phyloP scores from a whole-genome alignment of 2,888 invertebrate genomes.

The Asteroscopus sphinx region DNA sequence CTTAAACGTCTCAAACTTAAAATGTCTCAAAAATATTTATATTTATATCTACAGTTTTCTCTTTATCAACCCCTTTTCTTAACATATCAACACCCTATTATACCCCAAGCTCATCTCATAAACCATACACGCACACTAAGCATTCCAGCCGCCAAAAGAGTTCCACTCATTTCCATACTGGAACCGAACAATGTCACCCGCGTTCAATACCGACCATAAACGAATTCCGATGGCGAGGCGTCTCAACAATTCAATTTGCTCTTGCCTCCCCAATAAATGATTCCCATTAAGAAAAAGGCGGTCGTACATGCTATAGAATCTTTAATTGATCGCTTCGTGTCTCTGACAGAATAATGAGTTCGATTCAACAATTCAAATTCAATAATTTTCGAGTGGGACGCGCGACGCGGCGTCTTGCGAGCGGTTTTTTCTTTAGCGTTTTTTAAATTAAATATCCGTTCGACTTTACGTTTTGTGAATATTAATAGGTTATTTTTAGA shows the following conservation, averaged over 20 bases:
- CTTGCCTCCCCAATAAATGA: slow-evolving; percentile 63
- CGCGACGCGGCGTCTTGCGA: slow-evolving; percentile 16
- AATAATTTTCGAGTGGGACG: slow-evolving; percentile 58
- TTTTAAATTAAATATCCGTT: slow-evolving; percentile 66
- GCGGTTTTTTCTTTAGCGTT: slow-evolving; percentile 37
- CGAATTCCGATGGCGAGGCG: slow-evolving; percentile 71
- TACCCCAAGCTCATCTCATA: slow-evolving; percentile 33
- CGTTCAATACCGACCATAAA: slow-evolving; percentile 66
- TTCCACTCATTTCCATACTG: slow-evolving; percentile 61
- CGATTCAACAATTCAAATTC: slow-evolving; percentile 64
- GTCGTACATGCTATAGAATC: slow-evolving; percentile 67
- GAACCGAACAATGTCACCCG: slow-evolving; percentile 61
- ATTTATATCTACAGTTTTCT: background rate
- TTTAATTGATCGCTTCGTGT: slow-evolving; percentile 74
- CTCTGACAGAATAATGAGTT: slow-evolving; percentile 72
- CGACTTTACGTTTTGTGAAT: slow-evolving; percentile 56
- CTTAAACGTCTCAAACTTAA: no score
- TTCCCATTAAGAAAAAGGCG: slow-evolving; percentile 79
- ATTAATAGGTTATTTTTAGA: slow-evolving; percentile 60
- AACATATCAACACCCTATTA: background rate
- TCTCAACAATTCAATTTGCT: slow-evolving; percentile 73
- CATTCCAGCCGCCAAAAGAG: slow-evolving; percentile 60
- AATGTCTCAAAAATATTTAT: no score
- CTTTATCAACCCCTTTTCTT: slow-evolving; percentile 3
- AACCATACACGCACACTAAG: slow-evolving; percentile 48